Evolutionary conservation across 2,888 invertebrate species (phyloP), one percentile per base, ranked within the genome.

Genomic region (Arge pagana): DNA sequence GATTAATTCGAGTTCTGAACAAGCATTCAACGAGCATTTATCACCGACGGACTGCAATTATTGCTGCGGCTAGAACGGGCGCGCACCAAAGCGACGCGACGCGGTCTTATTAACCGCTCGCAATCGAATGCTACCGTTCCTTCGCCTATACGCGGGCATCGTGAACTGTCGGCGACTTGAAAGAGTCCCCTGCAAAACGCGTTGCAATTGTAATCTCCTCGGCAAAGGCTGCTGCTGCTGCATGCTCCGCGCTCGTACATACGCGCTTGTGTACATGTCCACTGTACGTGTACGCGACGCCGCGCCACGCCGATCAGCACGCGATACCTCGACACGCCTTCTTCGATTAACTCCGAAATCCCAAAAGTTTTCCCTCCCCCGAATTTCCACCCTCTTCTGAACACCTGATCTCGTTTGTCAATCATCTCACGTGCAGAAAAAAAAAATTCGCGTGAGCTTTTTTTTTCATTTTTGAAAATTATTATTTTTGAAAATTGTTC

Each of bases 111-210:
- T 66, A 62, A 57, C 45, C 51, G 56, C 52, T 53, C 56, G 53
- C 36, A n/a, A 49, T 41, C 40, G 58, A 55, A 54, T 58, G 56
- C 60, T 59, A 58, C 60, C 57, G 54, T 33, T n/a, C n/a, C n/a
- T n/a, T n/a, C n/a, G n/a, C n/a, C n/a, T n/a, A n/a, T n/a, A n/a
- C n/a, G n/a, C n/a, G n/a, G n/a, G n/a, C n/a, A n/a, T n/a, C n/a
- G n/a, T n/a, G n/a, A n/a, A n/a, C 56, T 52, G 66, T 63, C 68
- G 69, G 67, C 67, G 57, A 68, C 66, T 66, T 68, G 66, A 69
- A 66, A 66, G 68, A 58, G 52, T 54, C 58, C 60, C 65, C 64
- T 66, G 66, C n/a, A n/a, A 67, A 67, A 64, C 62, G 65, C 66
- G 63, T 59, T 59, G 61, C 66, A 63, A 68, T 67, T 67, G 68